Conservation (phyloP, 2,888 invertebrate species). For the Germaria angustata region DNA sequence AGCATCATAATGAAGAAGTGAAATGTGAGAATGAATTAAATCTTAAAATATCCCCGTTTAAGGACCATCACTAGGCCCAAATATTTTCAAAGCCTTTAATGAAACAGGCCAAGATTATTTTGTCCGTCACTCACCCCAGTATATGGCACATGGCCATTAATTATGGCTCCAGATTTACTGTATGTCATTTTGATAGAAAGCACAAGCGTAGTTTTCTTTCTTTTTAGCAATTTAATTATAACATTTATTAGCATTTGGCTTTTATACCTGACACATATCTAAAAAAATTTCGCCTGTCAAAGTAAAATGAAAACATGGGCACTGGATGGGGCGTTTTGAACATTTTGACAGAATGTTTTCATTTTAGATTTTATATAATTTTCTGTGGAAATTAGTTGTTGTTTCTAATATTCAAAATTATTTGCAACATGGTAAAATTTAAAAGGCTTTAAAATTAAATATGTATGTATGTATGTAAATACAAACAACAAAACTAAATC, state of each 20-base stretch:
- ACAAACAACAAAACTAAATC: neutral
- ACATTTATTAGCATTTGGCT: neutral
- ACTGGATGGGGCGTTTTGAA: neutral
- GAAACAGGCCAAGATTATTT: too few species aligned
- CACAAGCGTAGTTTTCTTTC: neutral
- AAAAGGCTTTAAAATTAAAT: neutral
- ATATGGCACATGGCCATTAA: neutral
- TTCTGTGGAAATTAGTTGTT: neutral
- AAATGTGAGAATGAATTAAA: too few species aligned
- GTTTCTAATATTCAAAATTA: neutral
- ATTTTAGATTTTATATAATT: neutral
- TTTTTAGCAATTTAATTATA: neutral
- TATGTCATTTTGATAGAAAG: neutral
- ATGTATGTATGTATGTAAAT: neutral
- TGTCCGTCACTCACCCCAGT: too few species aligned
- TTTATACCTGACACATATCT: neutral
- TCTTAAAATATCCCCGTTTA: too few species aligned
- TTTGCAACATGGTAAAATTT: constrained; percentile 7
- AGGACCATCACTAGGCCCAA: too few species aligned
- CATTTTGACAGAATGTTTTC: constrained; percentile 29
- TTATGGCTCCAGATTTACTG: neutral
- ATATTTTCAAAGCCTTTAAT: too few species aligned
- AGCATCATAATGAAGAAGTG: too few species aligned
- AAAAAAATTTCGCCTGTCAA: constrained; percentile 2
- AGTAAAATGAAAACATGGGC: neutral